Conservation (phyloP, 2,797 vertebrate genomes). For the Loris lydekkerianus region DNA sequence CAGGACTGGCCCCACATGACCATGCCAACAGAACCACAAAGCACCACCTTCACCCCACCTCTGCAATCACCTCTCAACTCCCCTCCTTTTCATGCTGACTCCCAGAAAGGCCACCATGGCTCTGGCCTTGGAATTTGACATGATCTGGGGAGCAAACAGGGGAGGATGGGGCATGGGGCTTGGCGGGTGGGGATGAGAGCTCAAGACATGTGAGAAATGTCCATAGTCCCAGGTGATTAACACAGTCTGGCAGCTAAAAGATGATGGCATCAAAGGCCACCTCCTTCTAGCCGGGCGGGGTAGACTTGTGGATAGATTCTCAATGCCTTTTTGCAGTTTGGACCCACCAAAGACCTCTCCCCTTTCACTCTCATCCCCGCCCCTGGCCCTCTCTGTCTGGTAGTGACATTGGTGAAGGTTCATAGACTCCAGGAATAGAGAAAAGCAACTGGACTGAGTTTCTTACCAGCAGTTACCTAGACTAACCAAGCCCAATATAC, state of each 20-base stretch:
- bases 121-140: conserved; percentile 57
- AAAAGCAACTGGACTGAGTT: conserved; percentile 5
- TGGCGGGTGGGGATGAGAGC: not conserved
- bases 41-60: not conserved
- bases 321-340: not conserved
- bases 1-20: conserved; percentile 85
- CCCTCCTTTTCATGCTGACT: not conserved
- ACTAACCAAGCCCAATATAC: not conserved
- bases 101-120: not conserved
- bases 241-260: conserved; percentile 65
- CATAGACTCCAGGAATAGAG: not conserved
- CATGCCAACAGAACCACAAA: conserved; percentile 77
- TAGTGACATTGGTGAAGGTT: conserved; percentile 33
- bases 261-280: not conserved
- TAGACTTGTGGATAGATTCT: conserved; percentile 33
- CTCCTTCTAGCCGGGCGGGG: conserved; percentile 10
- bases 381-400: not conserved
- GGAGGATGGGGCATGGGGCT: not conserved
- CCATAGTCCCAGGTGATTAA: not conserved
- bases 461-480: conserved; percentile 61
- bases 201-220: not conserved
- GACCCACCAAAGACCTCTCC: conserved; percentile 42
- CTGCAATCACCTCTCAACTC: not conserved
- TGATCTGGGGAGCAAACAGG: conserved; percentile 37
- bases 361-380: not conserved